Base-by-base conservation (phyloP, 2,888 invertebrate genomes). In the Antitype chi region DNA sequence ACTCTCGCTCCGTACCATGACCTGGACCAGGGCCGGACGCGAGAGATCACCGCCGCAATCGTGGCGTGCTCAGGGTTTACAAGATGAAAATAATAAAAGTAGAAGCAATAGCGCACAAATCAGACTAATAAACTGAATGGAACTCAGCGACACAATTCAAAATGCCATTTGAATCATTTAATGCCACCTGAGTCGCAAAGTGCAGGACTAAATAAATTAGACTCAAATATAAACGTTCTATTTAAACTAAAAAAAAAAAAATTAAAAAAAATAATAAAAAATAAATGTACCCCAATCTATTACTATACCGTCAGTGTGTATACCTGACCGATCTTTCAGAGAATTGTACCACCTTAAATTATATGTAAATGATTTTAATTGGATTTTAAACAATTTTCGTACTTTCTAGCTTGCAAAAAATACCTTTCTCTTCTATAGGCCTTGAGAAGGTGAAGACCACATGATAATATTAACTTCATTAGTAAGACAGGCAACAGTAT, bases 151-250 rank as follows among this genome's bases (percentile, higher is more conserved):
- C 4, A n/a, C 6, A 13, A 23, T 43, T 13, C 3, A n/a, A 59
- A 52, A 17, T 72, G 5, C 52, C 32, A 73, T 73, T n/a, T 59
- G 74, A 32, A 74, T 59, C 57, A 81, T 43, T 80, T 32, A 73
- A 43, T n/a, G n/a, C 11, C 49, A 20, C 57, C 59, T 43, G 72
- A 20, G 38, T 52, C 28, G 52, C 80, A 20, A 28, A 71, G 49
- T 59, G 81, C 59, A 43, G 32, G 5, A 13, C 43, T 43, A 80
- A 71, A 57, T 59, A 59, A 72, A 60, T 81, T 47, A 53, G 6
- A 76, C 28, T 57, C 32, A 67, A 67, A 67, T 28, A 2, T n/a
- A n/a, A n/a, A n/a, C n/a, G n/a, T n/a, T n/a, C n/a, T n/a, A n/a
- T n/a, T n/a, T n/a, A n/a, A n/a, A n/a, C n/a, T n/a, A n/a, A n/a